Base-by-base conservation (phyloP, 2,888 invertebrate genomes). In the Copidosoma aretas region DNA sequence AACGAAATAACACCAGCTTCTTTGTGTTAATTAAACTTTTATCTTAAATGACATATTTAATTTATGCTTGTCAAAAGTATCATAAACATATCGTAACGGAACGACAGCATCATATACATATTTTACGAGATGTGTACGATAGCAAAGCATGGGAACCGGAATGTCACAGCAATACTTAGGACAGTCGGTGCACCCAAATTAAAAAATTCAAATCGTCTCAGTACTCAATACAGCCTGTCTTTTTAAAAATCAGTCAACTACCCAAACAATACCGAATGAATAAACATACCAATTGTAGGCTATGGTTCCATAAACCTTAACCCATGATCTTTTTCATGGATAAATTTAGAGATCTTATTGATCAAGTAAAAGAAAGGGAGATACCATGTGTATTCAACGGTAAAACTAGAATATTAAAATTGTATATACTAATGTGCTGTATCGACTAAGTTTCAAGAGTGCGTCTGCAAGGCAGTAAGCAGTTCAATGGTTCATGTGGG, bases 161-260 rank as follows among this genome's bases (percentile, higher is more conserved):
- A n/a, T 53, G 51, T 51, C 10, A 60, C 60, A 17, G 46, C 56
- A 22, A 24, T 60, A 10, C 60, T 68, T 8, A 68, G 64, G 22
- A 60, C 68, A 5, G 64, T 64, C 24, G 68, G 68, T 24, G 64
- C 64, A 0, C 56, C 57, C 15, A n/a, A 39, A 14, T 68, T 60
- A n/a, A 52, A 64, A 21, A 41, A n/a, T 19, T n/a, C n/a, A n/a
- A n/a, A n/a, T n/a, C n/a, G n/a, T 64, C 64, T 1, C 10, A 43
- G 17, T 68, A 57, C n/a, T 64, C 60, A n/a, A 41, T 68, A 14
- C 64, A 57, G 68, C 68, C 68, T 3, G 8, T 68, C 8, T 68
- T 39, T 51, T 41, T 68, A 22, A 60, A 56, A 32, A 1, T 67
- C 17, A 67, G 61, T 39, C 61, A 67, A 56, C 17, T 67, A 19